A percentile compares a stretch with the other conserved stretches of the same genome.
Evolutionary conservation across 1,140 invertebrate species (phyloP).

Genomic region (Lepidostoma basale): DNA sequence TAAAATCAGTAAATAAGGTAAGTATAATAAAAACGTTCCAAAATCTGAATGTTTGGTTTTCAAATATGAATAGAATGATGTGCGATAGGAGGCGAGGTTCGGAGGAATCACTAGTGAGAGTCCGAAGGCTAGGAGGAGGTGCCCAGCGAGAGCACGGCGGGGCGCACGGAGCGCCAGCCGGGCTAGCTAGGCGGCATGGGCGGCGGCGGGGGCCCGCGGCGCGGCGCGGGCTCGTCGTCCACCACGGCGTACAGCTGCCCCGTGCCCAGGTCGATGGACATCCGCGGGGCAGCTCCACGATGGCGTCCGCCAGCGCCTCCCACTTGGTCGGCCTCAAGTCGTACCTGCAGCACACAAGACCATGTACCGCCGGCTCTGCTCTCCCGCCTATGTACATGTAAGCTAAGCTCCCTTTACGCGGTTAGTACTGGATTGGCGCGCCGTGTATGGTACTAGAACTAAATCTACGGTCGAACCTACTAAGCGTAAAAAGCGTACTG

Average conservation of each 20-base stretch:
- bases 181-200: background rate
- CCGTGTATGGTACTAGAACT: conserved; percentile 29
- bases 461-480: conserved; percentile 39
- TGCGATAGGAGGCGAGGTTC: too few relatives aligned
- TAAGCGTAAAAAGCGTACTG: conserved; percentile 38
- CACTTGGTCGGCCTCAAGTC: conserved; percentile 57
- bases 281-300: conserved; percentile 57
- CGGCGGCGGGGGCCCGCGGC: background rate
- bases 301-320: conserved; percentile 60
- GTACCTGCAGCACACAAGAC: conserved; percentile 23
- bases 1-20: too few relatives aligned
- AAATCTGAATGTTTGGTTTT: too few relatives aligned
- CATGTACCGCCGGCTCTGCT: conserved; percentile 6
- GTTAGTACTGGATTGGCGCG: background rate
- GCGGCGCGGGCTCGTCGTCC: conserved; percentile 24
- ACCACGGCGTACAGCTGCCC: conserved; percentile 58
- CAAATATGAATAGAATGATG: too few relatives aligned
- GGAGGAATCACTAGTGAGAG: too few relatives aligned
- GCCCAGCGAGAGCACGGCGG: background rate
- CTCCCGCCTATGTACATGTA: conserved; percentile 39
- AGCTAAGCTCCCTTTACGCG: conserved; percentile 24
- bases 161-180: background rate
- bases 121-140: too few relatives aligned
- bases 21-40: too few relatives aligned
- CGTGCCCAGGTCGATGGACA: conserved; percentile 57